Evolutionary conservation across 2,113 vertebrate species (phyloP), one percentile per base, ranked within the genome.

Genomic region (Corydoras sp.): DNA sequence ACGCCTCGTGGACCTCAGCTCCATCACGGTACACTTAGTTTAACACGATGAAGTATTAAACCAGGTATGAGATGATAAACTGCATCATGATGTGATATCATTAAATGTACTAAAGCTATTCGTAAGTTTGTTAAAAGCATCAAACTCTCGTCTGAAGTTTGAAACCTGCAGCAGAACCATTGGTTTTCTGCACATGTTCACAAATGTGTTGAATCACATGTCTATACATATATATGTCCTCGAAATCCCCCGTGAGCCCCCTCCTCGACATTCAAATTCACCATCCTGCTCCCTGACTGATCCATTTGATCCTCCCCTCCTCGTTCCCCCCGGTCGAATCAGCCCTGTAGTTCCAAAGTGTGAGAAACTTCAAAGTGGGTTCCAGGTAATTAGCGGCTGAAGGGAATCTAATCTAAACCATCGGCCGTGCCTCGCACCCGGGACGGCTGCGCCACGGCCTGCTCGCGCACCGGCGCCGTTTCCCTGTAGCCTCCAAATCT

Each of bases 381-480:
- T 90, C 48, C 91, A 92, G 91, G 92, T 93, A 93, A 94, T 93
- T 92, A 93, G 92, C 89, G 90, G 91, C 91, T 92, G 90, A 92
- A 90, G 90, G 91, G 89, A 90, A 92, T 92, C 87, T 91, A 92
- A 92, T 93, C 89, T 90, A 90, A 92, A 93, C 86, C 90, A 90
- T 86, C 86, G 89, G 88, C 87, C 84, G 81, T 87, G 84, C 89
- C 90, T 90, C 89, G 90, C 90, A 93, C 91, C 90, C 91, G 92
- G 89, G 85, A 88, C 89, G 86, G 73, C 69, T 77, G 69, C 76
- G 71, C 75, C 74, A 68, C 71, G 71, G 79, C 75, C 77, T 73
- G 79, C 79, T 74, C 77, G 79, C 66, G 76, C 80, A 79, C 77
- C 59, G 76, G 67, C 69, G 70, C 68, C 59, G 74, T 78, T 73